Base-by-base conservation (phyloP, 1,140 invertebrate genomes). In the Bombus sylvicola region DNA sequence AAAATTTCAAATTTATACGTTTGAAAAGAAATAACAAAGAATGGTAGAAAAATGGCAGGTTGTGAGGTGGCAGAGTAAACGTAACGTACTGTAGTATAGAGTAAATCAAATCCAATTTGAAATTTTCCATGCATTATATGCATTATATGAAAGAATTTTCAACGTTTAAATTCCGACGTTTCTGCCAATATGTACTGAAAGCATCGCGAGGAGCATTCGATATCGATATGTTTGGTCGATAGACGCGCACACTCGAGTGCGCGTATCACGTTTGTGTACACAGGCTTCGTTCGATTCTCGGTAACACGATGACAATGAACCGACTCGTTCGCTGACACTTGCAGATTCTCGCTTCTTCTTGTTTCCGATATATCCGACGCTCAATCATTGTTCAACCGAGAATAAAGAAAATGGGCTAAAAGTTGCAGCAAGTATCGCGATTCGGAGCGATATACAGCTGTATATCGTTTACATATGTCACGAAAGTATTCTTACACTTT, bases 241-340 rank as follows among this genome's bases (percentile, higher is more conserved):
- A 68, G n/a, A 8, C n/a, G 28, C 9, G 37, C 12, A 47, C 13
- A 39, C 3, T 12, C 25, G 53, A 28, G 2, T 8, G 37, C n/a
- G 12, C n/a, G 22, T 76, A 4, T 77, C 47, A 9, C 71, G 25
- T 75, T 82, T 43, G 57, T 62, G 12, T 59, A 62, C 28, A 28
- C n/a, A 66, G 12, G 6, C 12, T 57, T 75, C 76, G 15, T 59
- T 59, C 43, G 41, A n/a, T 59, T 79, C 74, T 68, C 47, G 22
- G 81, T 76, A 83, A 57, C 64, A 59, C 69, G 53, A 82, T 82
- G 62, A 83, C 62, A 77, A 84, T 84, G 41, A 47, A 59, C 18
- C 59, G 28, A 34, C 47, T 59, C 77, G 57, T 89, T 88, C 77
- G 73, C 62, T 66, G 87, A 88, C 77, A 81, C 72, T 59, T 18